phyloP scores from a whole-genome alignment of 2,888 invertebrate genomes.

The Bombylius discolor region DNA sequence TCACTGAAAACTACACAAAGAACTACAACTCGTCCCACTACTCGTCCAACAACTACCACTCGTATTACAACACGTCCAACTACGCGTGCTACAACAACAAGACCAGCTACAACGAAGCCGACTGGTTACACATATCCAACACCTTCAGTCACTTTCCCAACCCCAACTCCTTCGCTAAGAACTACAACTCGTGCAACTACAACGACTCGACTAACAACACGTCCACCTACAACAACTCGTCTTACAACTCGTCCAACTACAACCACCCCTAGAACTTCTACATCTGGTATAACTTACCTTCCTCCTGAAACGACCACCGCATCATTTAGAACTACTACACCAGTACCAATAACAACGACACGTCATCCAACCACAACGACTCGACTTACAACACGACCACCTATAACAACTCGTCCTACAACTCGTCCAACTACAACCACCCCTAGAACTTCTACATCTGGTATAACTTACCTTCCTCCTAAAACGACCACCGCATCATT shows the following conservation, averaged over 20 bases:
- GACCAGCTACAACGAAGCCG: conserved; percentile 5
- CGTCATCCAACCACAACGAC: too few relatives aligned
- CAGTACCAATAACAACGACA: too few relatives aligned
- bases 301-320: too few relatives aligned
- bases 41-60: conserved; percentile 18
- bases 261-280: neutral
- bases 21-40: conserved; percentile 8
- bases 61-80: conserved; percentile 18
- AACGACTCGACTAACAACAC: neutral
- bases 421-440: too few relatives aligned
- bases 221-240: neutral
- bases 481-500: too few relatives aligned
- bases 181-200: conserved; percentile 7
- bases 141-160: conserved; percentile 13
- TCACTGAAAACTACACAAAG: neutral
- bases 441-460: too few relatives aligned
- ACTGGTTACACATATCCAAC: neutral
- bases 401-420: too few relatives aligned
- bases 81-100: conserved; percentile 18
- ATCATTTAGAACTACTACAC: too few relatives aligned
- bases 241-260: conserved; percentile 1
- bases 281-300: too few relatives aligned
- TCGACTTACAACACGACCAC: too few relatives aligned
- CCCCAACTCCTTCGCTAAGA: conserved; percentile 11
- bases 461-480: too few relatives aligned